Percentiles rank a stretch among this genome's conserved stretches.
phyloP scores from a whole-genome alignment of 2,888 invertebrate species.

The Zygogramma bicolorata region DNA sequence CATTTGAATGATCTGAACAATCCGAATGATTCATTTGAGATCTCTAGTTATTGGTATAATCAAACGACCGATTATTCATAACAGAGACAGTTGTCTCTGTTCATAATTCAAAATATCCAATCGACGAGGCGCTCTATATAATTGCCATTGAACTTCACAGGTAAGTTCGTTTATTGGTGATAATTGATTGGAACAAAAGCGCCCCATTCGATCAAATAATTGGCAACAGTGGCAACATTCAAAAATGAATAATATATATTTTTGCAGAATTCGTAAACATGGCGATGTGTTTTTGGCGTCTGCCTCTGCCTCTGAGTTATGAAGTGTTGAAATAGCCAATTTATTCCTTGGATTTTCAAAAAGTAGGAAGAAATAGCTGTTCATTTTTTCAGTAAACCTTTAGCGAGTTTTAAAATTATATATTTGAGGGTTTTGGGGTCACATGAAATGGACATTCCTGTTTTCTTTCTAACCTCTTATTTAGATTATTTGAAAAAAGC shows the following conservation, averaged over 20 bases:
- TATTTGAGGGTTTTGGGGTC: not conserved
- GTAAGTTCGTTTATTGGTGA: no score
- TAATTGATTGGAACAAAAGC: no score
- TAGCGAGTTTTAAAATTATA: not conserved
- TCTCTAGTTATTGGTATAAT: no score
- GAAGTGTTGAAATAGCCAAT: constrained; percentile 25
- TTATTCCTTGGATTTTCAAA: not conserved
- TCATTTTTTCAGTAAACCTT: not conserved
- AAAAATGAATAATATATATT: not conserved
- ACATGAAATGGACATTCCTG: not conserved
- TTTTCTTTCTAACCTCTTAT: not conserved
- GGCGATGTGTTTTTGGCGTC: constrained; percentile 65
- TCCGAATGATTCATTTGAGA: no score
- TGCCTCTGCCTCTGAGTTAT: constrained; percentile 54
- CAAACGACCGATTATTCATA: no score
- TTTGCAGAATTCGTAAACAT: constrained; percentile 59
- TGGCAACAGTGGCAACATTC: not conserved
- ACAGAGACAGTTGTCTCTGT: no score
- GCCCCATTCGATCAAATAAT: no score
- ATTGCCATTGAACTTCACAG: no score
- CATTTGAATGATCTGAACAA: no score
- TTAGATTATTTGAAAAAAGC: not conserved
- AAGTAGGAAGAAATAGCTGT: not conserved
- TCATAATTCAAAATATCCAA: no score
- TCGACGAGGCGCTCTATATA: no score